These are phyloP conservation scores for Amblyopsis hoosieri DNA, from an alignment of 2,797 vertebrate species.

Conservation along the genomic window DNA sequence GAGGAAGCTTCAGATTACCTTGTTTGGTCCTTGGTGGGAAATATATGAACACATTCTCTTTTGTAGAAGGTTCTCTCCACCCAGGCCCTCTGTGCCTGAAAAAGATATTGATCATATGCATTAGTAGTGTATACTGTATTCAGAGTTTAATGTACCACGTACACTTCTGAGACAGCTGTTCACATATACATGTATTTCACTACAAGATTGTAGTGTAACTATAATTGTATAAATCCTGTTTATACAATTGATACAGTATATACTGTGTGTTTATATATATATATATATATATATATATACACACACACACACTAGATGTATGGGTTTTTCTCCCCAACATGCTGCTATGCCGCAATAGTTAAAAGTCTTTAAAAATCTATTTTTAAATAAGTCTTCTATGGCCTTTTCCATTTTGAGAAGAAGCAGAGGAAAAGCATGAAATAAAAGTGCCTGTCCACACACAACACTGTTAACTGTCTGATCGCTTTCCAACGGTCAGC, in stretches of 20 bases:
- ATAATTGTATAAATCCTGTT: no score
- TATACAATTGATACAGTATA: no score
- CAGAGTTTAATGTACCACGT: not conserved
- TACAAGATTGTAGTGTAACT: not conserved
- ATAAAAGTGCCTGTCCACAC: slow-evolving; percentile 42
- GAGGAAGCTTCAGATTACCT: slow-evolving; percentile 75
- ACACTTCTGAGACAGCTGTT: not conserved
- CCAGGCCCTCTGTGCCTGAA: slow-evolving; percentile 90
- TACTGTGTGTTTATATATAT: not conserved
- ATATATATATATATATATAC: slow-evolving; percentile 22
- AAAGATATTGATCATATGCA: slow-evolving; percentile 19
- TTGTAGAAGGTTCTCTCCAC: slow-evolving; percentile 94
- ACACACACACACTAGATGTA: slow-evolving; percentile 1
- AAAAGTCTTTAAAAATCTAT: slow-evolving; percentile 31
- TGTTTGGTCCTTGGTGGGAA: slow-evolving; percentile 88
- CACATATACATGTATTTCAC: not conserved
- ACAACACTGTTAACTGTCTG: slow-evolving; percentile 45
- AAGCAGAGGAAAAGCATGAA: slow-evolving; percentile 35
- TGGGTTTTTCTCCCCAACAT: slow-evolving; percentile 6
- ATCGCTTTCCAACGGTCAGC: slow-evolving; percentile 48
- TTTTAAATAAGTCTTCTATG: slow-evolving; percentile 33
- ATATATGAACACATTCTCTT: slow-evolving; percentile 90
- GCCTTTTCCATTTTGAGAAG: slow-evolving; percentile 38
- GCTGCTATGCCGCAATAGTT: slow-evolving; percentile 3
- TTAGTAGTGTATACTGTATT: slow-evolving; percentile 9